Percentiles rank a stretch among this genome's conserved stretches.
These are phyloP conservation scores for Perccottus glenii DNA, from an alignment of 2,113 vertebrate species.

Conservation along the genomic window DNA sequence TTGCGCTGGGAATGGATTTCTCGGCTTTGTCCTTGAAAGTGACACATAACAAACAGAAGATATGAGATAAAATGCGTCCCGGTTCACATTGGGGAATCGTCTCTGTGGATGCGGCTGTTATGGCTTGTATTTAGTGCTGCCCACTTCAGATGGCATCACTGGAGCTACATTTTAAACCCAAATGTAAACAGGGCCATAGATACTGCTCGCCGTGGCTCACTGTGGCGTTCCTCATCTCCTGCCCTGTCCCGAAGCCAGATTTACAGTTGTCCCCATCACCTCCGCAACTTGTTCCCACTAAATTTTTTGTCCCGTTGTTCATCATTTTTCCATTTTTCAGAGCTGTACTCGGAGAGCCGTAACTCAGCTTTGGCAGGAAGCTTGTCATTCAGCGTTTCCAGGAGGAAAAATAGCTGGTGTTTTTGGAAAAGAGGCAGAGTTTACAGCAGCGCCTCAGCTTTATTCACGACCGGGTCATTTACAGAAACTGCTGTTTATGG, in stretches of 20 bases:
- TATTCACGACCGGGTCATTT: no score
- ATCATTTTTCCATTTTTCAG: conserved; percentile 77
- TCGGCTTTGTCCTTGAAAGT: background rate
- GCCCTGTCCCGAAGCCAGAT: conserved; percentile 56
- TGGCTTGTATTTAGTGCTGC: no score
- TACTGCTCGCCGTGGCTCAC: conserved; percentile 10
- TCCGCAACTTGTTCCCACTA: conserved; percentile 53
- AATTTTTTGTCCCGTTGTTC: conserved; percentile 56
- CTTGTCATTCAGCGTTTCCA: conserved; percentile 55
- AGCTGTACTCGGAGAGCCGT: conserved; percentile 23
- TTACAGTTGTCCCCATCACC: conserved; percentile 61
- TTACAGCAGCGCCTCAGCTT: conserved; percentile 24
- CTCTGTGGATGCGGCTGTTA: no score
- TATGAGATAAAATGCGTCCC: conserved; percentile 4
- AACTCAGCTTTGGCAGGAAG: conserved; percentile 54
- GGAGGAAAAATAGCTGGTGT: conserved; percentile 23
- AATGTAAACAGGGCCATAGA: conserved; percentile 1
- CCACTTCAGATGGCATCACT: conserved; percentile 7
- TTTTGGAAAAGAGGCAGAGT: conserved; percentile 29
- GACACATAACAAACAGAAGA: background rate
- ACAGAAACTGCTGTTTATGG: no score
- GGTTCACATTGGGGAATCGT: background rate
- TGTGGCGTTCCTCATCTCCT: conserved; percentile 48
- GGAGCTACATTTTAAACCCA: background rate
- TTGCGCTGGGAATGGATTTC: background rate